Base-by-base conservation (phyloP, 2,797 vertebrate species). In the Steatocranus sp. region DNA sequence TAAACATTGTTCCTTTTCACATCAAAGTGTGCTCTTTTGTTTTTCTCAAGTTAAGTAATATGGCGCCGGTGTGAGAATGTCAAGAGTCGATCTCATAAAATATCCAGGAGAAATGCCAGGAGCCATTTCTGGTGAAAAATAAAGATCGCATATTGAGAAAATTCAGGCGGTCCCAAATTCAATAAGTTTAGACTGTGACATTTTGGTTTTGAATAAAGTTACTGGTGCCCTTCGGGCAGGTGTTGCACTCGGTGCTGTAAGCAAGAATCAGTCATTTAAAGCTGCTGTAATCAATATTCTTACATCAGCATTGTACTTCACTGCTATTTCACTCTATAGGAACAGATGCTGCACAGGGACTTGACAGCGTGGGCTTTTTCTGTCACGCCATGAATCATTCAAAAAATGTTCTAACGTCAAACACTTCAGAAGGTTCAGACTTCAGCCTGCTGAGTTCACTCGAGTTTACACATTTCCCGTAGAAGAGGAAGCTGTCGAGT, bases 1-100 rank as follows among this genome's bases (percentile, higher is more conserved):
- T 95, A 94, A 95, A 93, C 17, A 46, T 58, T 79, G 73, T 83
- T 91, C 68, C 83, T 90, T 93, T 92, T 92, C 75, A 92, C 83
- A 83, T 83, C 58, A 80, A 78, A 82, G 38, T 61, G 75, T 75
- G 74, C 15, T 27, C 9, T 82, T 53, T 43, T 43, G 4, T 75
- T 14, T 27, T 73, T 32, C 25, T 32, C 17, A 25, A 30, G 43
- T 73, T 49, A 73, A 73, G 68, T n/a, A 73, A 73, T 73, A 32
- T 49, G 41, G 25, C 2, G 11, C 18, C 3, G 9, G 25, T 36
- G 48, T 51, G 63, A 82, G 63, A 85, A 84, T 78, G 77, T 86
- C 75, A 80, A 49, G 43, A 66, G 56, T 15, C 2, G 1, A 63
- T 80, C 48, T 86, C 27, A 63, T 63, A 54, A 83, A 86, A 56